Evolutionary conservation across 53 echinoderm and acorn worm genomes (phyloP).

Genomic region (Echinometra lucunter): DNA sequence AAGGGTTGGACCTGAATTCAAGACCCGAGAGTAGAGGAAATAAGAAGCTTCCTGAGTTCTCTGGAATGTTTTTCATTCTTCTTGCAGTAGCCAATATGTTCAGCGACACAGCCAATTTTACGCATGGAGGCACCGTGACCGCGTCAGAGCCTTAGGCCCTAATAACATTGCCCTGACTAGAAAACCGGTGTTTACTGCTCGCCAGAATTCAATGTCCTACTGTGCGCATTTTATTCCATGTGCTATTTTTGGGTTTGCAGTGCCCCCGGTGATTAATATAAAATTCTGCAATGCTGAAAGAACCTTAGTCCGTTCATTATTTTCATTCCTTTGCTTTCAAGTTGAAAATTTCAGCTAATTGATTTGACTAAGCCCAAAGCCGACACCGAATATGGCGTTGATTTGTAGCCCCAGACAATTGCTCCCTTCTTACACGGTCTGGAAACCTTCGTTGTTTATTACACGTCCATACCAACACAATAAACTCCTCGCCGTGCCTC

Average conservation of each 20-base stretch:
- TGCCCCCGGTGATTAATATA: constrained; percentile 61
- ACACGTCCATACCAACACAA: neutral
- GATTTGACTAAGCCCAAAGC: constrained; percentile 51
- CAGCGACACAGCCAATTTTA: constrained; percentile 69
- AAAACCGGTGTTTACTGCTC: constrained; percentile 60
- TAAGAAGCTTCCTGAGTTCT: constrained; percentile 56
- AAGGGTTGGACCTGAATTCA: constrained; percentile 41
- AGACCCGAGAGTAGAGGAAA: constrained; percentile 43
- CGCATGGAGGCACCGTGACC: constrained; percentile 60
- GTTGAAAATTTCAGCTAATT: constrained; percentile 42
- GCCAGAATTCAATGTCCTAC: constrained; percentile 38
- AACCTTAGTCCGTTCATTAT: neutral
- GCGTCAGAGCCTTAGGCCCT: constrained; percentile 50
- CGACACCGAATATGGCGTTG: constrained; percentile 42
- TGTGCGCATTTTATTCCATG: constrained; percentile 22
- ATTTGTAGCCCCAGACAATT: constrained; percentile 27
- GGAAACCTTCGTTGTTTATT: neutral
- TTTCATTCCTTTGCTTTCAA: constrained; percentile 8
- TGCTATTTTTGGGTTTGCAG: constrained; percentile 25
- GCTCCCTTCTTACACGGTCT: neutral
- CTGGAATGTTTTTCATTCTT: constrained; percentile 55
- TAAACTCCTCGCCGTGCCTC: neutral
- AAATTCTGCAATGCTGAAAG: constrained; percentile 43
- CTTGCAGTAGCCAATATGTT: constrained; percentile 68
- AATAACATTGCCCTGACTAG: constrained; percentile 58